Evolutionary conservation across 2,888 invertebrate species (phyloP).

Genomic region (Rotaria magnacalcarata): DNA sequence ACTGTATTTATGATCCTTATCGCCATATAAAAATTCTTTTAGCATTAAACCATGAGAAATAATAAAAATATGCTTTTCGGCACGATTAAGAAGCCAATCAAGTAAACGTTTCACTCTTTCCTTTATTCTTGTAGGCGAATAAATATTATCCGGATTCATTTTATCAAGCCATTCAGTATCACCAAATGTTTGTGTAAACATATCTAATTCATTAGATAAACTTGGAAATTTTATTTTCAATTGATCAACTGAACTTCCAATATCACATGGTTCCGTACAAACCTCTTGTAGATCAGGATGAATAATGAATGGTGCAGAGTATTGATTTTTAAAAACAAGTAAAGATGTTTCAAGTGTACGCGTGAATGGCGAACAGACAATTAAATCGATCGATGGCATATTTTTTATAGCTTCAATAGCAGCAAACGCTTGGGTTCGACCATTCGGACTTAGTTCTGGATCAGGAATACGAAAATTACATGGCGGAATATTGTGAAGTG

Average conservation of each 20-base stretch:
- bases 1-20: background rate
- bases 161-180: background rate
- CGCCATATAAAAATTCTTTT: background rate
- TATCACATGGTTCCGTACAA: background rate
- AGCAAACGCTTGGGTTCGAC: background rate
- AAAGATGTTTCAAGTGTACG: background rate
- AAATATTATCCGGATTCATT: background rate
- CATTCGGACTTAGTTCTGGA: background rate
- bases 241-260: background rate
- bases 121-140: background rate
- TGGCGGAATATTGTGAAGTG: background rate
- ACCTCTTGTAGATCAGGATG: constrained; percentile 3
- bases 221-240: background rate
- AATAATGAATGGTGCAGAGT: background rate
- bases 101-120: background rate
- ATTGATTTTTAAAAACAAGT: background rate
- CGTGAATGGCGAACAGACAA: background rate
- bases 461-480: background rate
- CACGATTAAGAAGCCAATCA: background rate
- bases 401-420: background rate
- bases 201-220: background rate
- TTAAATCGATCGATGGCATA: background rate
- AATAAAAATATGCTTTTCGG: background rate
- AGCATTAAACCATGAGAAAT: background rate
- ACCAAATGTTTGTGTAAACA: background rate